phyloP scores from a whole-genome alignment of 2,113 vertebrate genomes.

The Synodontis membranacea region DNA sequence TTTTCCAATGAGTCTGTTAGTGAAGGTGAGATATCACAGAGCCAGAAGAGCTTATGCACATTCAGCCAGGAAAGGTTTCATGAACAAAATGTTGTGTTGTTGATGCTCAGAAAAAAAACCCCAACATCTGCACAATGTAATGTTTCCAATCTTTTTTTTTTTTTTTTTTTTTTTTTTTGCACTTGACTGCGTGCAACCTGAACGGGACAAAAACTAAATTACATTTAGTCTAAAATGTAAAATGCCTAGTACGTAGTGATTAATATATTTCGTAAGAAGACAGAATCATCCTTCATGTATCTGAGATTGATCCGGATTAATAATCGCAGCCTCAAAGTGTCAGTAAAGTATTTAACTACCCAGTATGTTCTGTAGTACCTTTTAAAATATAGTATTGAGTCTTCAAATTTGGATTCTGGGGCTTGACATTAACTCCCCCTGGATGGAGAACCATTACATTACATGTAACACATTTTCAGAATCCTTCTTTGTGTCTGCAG shows the following conservation, averaged over 20 bases:
- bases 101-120: not conserved
- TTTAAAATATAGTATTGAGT: not conserved
- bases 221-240: not conserved
- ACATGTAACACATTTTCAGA: constrained; percentile 2
- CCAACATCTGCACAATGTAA: not conserved
- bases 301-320: not conserved
- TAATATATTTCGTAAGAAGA: not conserved
- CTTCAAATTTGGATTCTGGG: not conserved
- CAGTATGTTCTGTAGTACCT: not conserved
- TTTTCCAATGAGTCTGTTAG: not conserved
- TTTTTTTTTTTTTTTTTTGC: too few relatives aligned
- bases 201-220: not conserved
- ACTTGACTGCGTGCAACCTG: not conserved
- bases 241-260: not conserved
- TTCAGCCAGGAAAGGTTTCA: not conserved
- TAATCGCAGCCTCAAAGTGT: not conserved
- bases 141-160: not conserved
- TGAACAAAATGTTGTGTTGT: not conserved
- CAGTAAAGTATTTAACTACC: not conserved
- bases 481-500: constrained; percentile 27
- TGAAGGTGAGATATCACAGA: not conserved
- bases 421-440: not conserved
- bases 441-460: not conserved
- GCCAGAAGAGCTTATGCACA: not conserved
- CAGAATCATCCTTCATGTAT: not conserved